A percentile compares a stretch with the other conserved stretches of the same genome.
Evolutionary conservation across 2,797 vertebrate genomes (phyloP).

Genomic region (Siniperca scherzeri): DNA sequence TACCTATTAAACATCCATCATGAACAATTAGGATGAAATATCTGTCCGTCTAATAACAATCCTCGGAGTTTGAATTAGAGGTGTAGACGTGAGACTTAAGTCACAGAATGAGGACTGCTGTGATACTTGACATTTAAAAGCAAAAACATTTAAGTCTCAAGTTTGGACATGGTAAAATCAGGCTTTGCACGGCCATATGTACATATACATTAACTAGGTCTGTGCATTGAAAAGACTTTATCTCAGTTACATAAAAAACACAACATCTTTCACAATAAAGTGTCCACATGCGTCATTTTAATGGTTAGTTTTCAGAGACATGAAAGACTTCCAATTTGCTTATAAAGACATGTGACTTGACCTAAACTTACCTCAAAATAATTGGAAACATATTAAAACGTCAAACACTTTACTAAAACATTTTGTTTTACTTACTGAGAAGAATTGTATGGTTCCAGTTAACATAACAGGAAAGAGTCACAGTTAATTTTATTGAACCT

Average conservation of each 20-base stretch:
- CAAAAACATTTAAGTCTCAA: background rate
- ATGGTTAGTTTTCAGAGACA: background rate
- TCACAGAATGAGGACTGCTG: background rate
- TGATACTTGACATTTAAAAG: background rate
- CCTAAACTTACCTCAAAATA: background rate
- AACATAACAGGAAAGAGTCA: background rate
- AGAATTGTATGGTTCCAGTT: background rate
- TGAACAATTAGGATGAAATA: background rate
- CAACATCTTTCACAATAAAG: background rate
- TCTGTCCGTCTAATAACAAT: background rate
- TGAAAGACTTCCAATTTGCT: background rate
- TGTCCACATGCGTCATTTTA: background rate
- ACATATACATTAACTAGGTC: background rate
- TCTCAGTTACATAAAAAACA: no score
- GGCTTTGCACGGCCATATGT: no score
- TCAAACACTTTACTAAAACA: background rate
- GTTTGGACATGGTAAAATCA: background rate
- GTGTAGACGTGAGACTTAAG: background rate
- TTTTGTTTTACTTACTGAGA: background rate
- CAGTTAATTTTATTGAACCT: constrained; percentile 18
- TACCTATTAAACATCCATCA: background rate
- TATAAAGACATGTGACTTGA: background rate
- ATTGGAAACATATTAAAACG: background rate
- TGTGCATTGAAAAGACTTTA: background rate
- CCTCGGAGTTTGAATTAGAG: no score